Base-by-base conservation (phyloP, 2,797 vertebrate genomes). In the Gallinago stenura region DNA sequence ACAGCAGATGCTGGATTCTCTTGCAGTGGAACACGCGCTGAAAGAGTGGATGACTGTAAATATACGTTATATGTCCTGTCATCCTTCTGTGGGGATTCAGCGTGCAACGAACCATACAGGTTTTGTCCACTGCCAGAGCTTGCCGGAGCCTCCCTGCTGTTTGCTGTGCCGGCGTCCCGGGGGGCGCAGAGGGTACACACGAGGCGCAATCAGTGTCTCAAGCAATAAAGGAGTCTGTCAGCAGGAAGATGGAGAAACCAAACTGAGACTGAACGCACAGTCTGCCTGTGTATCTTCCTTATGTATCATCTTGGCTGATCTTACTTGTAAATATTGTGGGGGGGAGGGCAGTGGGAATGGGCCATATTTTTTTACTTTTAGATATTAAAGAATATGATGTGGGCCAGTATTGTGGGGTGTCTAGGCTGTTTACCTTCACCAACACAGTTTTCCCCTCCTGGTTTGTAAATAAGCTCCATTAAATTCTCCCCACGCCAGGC, bases 321-420 rank as follows among this genome's bases (percentile, higher is more conserved):
- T 82, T 81, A 79, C 37, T 72, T 98, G 95, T 98, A 97, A 96
- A 97, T 98, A 97, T 31, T 4, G 12, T 7, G 57, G 85, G 81
- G 79, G 66, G 95, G 93, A 64, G 96, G 93, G 92, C 75, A 78
- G 37, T 80, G 86, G 91, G 87, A 95, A 95, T 94, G 89, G 88
- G 83, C 79, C 94, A 70, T 98, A 95, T 98, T 98, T 98, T 98
- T 98, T 97, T 97, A 97, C 93, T 96, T 95, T 95, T 96, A 97
- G 95, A 86, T 97, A 96, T 95, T 97, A 96, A 96, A 98, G 93
- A 97, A 41, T 79, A 93, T 95, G 43, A 95, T 92, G 95, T 97
- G 97, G 97, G 97, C 97, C 98, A 98, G 97, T 98, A 96, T 96
- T 97, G 96, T 97, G 96, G 93, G 96, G 78, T 96, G 96, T 98